These are phyloP conservation scores for Pipra filicauda DNA, from an alignment of 2,113 vertebrate genomes.

Conservation along the genomic window DNA sequence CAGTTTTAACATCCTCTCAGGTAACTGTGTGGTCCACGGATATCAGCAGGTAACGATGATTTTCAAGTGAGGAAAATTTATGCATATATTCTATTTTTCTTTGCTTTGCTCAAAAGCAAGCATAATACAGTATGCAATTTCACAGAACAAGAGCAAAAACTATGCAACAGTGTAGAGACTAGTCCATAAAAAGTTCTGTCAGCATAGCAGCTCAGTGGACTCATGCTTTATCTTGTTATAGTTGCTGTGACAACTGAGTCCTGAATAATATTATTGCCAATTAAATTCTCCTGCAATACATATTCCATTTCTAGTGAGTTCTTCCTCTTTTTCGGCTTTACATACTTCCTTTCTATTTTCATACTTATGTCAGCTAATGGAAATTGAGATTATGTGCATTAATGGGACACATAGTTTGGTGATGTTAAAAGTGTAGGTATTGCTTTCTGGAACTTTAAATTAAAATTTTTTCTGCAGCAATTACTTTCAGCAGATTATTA, in stretches of 20 bases:
- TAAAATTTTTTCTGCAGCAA: conserved; percentile 22
- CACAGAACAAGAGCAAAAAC: background rate
- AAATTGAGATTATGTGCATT: conserved; percentile 33
- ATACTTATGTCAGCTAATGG: conserved; percentile 12
- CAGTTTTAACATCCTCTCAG: background rate
- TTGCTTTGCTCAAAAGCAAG: background rate
- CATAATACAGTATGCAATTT: background rate
- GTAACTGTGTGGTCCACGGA: background rate
- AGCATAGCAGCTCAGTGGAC: background rate
- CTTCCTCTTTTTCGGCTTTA: background rate
- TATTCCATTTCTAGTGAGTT: background rate
- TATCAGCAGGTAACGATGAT: background rate
- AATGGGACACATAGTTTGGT: background rate
- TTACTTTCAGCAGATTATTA: conserved; percentile 52
- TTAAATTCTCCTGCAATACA: background rate
- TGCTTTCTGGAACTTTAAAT: conserved; percentile 54
- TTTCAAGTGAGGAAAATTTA: background rate
- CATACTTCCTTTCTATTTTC: background rate
- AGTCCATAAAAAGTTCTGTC: background rate
- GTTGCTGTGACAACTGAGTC: background rate
- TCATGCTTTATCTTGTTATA: background rate
- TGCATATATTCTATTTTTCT: background rate
- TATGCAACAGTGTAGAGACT: background rate
- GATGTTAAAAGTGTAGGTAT: background rate
- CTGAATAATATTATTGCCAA: background rate